phyloP scores from a whole-genome alignment of 2,888 invertebrate genomes.

The Dynastes grantii region DNA sequence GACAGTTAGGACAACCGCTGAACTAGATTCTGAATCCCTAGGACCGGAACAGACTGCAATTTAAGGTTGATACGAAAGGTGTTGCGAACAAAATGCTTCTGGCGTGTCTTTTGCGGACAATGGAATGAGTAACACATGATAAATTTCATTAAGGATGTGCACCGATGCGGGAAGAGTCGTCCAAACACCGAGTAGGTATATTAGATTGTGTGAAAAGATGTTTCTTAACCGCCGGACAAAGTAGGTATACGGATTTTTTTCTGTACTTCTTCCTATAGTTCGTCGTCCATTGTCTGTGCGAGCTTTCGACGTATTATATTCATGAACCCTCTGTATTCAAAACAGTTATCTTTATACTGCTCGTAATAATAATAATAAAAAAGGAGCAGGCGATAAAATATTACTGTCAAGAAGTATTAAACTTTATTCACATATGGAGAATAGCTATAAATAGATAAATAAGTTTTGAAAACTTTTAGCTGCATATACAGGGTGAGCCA shows the following conservation, averaged over 20 bases:
- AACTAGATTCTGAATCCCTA: conserved; percentile 66
- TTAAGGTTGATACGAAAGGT: conserved; percentile 59
- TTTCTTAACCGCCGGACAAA: conserved; percentile 63
- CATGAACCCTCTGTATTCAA: conserved; percentile 15
- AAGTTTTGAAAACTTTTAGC: too few species aligned
- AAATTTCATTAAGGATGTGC: conserved; percentile 67
- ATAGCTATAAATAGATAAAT: too few species aligned
- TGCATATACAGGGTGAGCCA: too few species aligned
- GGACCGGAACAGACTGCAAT: conserved; percentile 58
- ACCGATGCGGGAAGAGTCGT: conserved; percentile 65
- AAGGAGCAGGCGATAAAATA: background rate
- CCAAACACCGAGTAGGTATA: conserved; percentile 64
- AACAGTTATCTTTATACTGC: background rate
- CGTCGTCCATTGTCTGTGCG: background rate
- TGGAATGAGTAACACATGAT: conserved; percentile 68
- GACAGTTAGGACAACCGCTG: conserved; percentile 62
- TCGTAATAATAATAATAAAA: background rate
- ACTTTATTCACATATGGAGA: too few species aligned
- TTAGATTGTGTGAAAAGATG: conserved; percentile 63
- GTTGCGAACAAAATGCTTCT: conserved; percentile 55
- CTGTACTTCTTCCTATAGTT: conserved; percentile 2
- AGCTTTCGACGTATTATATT: conserved; percentile 3
- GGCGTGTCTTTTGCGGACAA: conserved; percentile 62
- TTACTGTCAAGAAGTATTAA: background rate
- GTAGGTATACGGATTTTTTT: conserved; percentile 54